Evolutionary conservation across 2,888 invertebrate genomes (phyloP).

Genomic region (Neoscelio sp.): DNA sequence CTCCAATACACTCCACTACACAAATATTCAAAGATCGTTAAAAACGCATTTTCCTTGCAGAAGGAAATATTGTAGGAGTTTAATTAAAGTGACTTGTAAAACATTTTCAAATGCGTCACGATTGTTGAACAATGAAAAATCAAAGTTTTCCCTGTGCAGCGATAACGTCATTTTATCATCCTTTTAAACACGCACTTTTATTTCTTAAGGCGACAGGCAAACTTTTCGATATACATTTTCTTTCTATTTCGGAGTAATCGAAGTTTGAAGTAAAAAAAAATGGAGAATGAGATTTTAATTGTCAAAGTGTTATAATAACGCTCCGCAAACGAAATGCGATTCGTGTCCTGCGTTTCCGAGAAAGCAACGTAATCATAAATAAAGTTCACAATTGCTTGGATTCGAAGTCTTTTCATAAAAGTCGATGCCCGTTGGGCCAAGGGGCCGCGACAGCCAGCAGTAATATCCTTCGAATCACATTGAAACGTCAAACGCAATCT

Average conservation of each 20-base stretch:
- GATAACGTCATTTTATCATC: slow-evolving; percentile 1
- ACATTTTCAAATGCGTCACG: too few relatives aligned
- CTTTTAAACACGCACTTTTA: background rate
- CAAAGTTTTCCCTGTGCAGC: background rate
- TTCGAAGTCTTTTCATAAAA: slow-evolving; percentile 37
- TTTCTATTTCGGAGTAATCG: too few relatives aligned
- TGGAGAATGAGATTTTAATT: too few relatives aligned
- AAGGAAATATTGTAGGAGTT: background rate
- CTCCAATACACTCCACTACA: too few relatives aligned
- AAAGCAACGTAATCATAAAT: slow-evolving; percentile 41
- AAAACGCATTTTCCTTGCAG: too few relatives aligned
- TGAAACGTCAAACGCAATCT: slow-evolving; percentile 55
- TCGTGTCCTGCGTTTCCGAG: slow-evolving; percentile 10
- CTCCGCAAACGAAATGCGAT: slow-evolving; percentile 32
- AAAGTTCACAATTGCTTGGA: slow-evolving; percentile 18
- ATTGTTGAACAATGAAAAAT: slow-evolving; percentile 5
- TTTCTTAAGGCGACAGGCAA: background rate
- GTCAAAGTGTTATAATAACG: too few relatives aligned
- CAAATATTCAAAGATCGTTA: too few relatives aligned
- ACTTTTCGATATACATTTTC: too few relatives aligned
- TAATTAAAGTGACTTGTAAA: too few relatives aligned
- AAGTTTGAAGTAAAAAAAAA: too few relatives aligned
- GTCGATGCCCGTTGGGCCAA: slow-evolving; percentile 45
- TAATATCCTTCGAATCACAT: slow-evolving; percentile 50
- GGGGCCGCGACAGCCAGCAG: slow-evolving; percentile 2